phyloP scores from a whole-genome alignment of 2,888 invertebrate species.

The Halocaridina rubra region DNA sequence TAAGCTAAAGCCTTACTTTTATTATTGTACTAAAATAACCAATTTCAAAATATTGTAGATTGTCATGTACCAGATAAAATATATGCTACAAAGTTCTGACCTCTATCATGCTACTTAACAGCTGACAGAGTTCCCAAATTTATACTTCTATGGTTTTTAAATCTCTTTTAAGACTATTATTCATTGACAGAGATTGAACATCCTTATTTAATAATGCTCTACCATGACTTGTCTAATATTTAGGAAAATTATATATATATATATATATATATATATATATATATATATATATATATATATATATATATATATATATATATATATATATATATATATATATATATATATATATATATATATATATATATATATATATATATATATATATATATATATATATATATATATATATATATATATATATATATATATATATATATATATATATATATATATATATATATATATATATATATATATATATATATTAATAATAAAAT shows the following conservation, averaged over 20 bases:
- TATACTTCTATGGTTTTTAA: no score
- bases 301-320: conserved; percentile 37
- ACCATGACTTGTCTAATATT: no score
- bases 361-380: neutral
- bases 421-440: neutral
- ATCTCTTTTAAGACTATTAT: no score
- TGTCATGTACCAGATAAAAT: no score
- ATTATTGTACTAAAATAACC: no score
- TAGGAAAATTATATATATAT: neutral
- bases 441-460: neutral
- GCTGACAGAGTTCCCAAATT: no score
- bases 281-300: conserved; percentile 27
- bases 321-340: conserved; percentile 29
- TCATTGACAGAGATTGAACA: no score
- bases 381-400: neutral
- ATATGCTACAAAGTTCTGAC: no score
- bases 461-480: neutral
- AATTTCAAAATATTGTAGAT: no score
- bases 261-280: conserved; percentile 9
- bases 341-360: neutral
- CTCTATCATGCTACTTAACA: no score
- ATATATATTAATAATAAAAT: neutral
- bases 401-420: neutral
- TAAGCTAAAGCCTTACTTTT: no score
- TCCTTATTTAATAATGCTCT: no score